phyloP scores from a whole-genome alignment of 2,113 vertebrate species.

The Chaenocephalus aceratus region DNA sequence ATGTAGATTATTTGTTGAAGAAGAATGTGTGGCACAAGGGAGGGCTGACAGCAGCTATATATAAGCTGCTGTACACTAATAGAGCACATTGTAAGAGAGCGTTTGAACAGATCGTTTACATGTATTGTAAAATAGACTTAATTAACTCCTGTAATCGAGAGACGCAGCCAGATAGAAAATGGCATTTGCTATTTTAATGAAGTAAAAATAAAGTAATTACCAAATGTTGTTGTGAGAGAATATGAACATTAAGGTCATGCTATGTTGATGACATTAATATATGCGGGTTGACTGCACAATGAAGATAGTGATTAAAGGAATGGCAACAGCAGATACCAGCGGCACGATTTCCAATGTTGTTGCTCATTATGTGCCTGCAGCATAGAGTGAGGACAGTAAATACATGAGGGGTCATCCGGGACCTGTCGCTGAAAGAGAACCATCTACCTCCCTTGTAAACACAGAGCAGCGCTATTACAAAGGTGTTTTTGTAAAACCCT shows the following conservation, averaged over 20 bases:
- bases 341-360: background rate
- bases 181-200: conserved; percentile 1
- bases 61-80: background rate
- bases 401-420: conserved; percentile 13
- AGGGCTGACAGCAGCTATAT: background rate
- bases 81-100: background rate
- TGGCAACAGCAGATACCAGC: background rate
- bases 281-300: background rate
- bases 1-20: background rate
- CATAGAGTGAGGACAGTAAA: background rate
- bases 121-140: conserved; percentile 4
- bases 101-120: background rate
- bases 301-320: background rate
- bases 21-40: too few species aligned
- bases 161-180: conserved; percentile 6
- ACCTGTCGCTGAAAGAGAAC: conserved; percentile 13
- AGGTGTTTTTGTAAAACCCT: conserved; percentile 12
- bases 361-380: background rate
- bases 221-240: background rate
- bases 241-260: background rate
- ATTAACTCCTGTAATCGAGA: conserved; percentile 11
- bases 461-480: background rate
- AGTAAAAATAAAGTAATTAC: background rate
- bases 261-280: background rate
- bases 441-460: background rate